phyloP scores from a whole-genome alignment of 2,888 invertebrate genomes.

The Cenopis cana region DNA sequence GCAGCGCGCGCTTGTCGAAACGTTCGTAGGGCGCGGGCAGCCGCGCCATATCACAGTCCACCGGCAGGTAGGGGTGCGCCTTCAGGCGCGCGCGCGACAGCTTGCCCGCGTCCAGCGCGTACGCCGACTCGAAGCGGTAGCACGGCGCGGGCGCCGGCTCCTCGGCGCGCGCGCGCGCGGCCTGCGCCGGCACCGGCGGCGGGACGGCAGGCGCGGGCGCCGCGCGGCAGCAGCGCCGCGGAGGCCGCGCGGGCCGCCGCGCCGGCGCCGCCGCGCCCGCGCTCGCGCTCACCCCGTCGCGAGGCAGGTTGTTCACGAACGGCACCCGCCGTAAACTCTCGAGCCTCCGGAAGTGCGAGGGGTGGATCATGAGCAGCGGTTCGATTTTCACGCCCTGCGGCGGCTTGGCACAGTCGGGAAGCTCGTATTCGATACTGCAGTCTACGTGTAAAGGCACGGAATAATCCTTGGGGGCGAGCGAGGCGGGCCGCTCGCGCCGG shows the following conservation, averaged over 20 bases:
- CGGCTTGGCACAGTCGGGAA: slow-evolving; percentile 95
- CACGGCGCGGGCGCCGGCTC: slow-evolving; percentile 55
- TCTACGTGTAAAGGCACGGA: slow-evolving; percentile 95
- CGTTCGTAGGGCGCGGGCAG: slow-evolving; percentile 77
- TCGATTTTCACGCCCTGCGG: slow-evolving; percentile 93
- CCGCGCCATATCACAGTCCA: slow-evolving; percentile 80
- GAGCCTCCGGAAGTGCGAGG: slow-evolving; percentile 94
- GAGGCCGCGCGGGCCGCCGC: slow-evolving; percentile 53
- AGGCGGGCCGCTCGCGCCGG: slow-evolving; percentile 79
- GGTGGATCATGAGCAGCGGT: slow-evolving; percentile 95
- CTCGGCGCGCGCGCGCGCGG: slow-evolving; percentile 48
- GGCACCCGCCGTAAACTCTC: slow-evolving; percentile 93
- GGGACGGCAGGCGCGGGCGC: slow-evolving; percentile 57
- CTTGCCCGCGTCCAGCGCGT: slow-evolving; percentile 60
- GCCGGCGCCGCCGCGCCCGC: slow-evolving; percentile 62
- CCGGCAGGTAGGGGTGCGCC: slow-evolving; percentile 67
- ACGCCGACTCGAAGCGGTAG: slow-evolving; percentile 67
- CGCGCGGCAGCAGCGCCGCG: slow-evolving; percentile 58
- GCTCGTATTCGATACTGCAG: slow-evolving; percentile 96
- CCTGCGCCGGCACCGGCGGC: slow-evolving; percentile 59
- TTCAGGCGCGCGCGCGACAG: slow-evolving; percentile 62
- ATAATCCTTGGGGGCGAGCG: slow-evolving; percentile 90
- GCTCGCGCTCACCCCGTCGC: slow-evolving; percentile 57
- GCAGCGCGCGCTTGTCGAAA: slow-evolving; percentile 82
- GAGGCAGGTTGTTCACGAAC: slow-evolving; percentile 93